Base-by-base conservation (phyloP, 37 sponge, comb jelly and placozoan genomes). In the Beroe ovata region DNA sequence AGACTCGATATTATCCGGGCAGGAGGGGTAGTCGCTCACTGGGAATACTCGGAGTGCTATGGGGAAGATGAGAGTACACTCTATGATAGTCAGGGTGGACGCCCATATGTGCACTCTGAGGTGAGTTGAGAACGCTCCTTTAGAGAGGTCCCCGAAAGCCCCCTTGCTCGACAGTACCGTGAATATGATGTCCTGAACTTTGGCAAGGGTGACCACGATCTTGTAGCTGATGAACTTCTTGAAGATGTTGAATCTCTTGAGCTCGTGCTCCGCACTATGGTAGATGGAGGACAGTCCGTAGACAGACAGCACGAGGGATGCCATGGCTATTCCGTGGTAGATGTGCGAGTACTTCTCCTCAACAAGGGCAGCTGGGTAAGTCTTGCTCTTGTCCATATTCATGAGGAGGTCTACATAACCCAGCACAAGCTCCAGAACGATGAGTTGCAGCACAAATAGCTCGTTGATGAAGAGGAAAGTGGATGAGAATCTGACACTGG, bases 191-290 rank as follows among this genome's bases (percentile, higher is more conserved):
- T 69, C 71, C 20, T 69, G 71, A 21, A 69, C 71, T 21, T 69
- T 69, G 6, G 71, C 71, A 35, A 69, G 71, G 20, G 71, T 69
- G 4, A 69, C 71, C 20, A 69, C 71, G 6, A 69, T 69, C 71
- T 69, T 69, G 71, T 69, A 69, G 71, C 71, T 69, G 71, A 69
- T 69, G 38, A 69, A 69, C 71, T 69, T 69, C 71, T 69, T 69
- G 71, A 69, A 69, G 30, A 69, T 69, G 71, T 69, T 69, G 71
- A 36, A 69, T 6, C 25, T 16, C 38, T 69, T 69, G 26, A 69
- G 71, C 25, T 69, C 71, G 8, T 69, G 36, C 38, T 69, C 71
- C 36, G 71, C 71, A 35, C 71, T 36, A 38, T 69, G 71, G 71
- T 69, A 69, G 71, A 69, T 69, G 18, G 71, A 69, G 8, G 38